Percentiles rank a stretch among this genome's conserved stretches.
These are phyloP conservation scores for Thamnophis elegans DNA, from an alignment of 2,797 vertebrate species.

Conservation along the genomic window DNA sequence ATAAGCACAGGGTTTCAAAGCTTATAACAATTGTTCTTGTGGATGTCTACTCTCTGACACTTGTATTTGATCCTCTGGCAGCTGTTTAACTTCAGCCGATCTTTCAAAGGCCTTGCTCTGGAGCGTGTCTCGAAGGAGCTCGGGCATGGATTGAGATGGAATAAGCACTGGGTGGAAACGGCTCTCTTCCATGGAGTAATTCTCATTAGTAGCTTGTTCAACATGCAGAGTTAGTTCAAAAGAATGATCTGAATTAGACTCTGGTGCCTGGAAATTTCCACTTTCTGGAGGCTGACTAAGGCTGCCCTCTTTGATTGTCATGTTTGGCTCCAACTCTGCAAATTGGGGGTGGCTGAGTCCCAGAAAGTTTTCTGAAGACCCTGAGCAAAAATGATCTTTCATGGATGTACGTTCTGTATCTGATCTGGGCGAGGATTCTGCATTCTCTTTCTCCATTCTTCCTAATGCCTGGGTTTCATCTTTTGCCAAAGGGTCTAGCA, in stretches of 20 bases:
- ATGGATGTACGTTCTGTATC: background rate
- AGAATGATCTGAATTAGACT: conserved; percentile 4
- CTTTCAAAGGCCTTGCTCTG: background rate
- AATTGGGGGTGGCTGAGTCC: background rate
- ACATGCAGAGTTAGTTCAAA: background rate
- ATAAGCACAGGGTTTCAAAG: background rate
- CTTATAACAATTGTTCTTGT: background rate
- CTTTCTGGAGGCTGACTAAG: conserved; percentile 7
- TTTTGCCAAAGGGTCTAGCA: background rate
- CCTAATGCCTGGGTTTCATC: background rate
- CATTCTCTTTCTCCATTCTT: background rate
- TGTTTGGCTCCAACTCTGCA: conserved; percentile 2
- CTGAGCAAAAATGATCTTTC: conserved; percentile 3
- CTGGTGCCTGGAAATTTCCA: background rate
- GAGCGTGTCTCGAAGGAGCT: background rate
- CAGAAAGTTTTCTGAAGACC: conserved; percentile 16
- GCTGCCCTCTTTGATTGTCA: conserved; percentile 13
- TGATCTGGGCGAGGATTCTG: background rate
- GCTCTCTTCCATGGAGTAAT: rapidly evolving
- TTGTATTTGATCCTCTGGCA: background rate
- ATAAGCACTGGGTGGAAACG: rapidly evolving
- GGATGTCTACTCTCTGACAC: background rate
- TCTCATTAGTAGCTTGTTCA: background rate
- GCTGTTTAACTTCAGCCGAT: background rate
- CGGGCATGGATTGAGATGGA: background rate